Conservation (phyloP, 2,797 vertebrate species). For the Lacerta bilineata region DNA sequence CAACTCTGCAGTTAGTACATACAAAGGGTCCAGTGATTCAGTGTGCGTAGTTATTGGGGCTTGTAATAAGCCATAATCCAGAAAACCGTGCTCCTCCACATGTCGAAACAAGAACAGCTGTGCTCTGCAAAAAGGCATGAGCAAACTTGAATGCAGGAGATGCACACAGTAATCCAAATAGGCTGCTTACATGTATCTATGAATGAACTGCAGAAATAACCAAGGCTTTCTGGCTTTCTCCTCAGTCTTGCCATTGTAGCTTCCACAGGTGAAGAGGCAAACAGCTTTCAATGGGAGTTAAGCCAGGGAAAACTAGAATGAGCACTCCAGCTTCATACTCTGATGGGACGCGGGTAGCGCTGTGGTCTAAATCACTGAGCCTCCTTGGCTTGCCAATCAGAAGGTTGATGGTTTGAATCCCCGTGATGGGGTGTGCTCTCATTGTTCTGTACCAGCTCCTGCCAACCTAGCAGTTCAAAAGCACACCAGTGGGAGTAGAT, state of each 20-base stretch:
- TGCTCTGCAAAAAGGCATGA: neutral
- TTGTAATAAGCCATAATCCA: neutral
- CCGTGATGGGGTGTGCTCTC: rapidly evolving
- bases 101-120: neutral
- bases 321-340: neutral
- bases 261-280: neutral
- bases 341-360: too few species aligned
- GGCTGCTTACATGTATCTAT: neutral
- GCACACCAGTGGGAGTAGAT: too few species aligned
- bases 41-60: neutral
- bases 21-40: neutral
- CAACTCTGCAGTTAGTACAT: neutral
- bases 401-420: too few species aligned
- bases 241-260: neutral
- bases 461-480: too few species aligned
- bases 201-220: neutral
- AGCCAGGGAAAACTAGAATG: neutral
- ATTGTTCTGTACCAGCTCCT: too few species aligned
- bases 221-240: neutral
- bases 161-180: neutral
- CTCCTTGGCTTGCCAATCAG: too few species aligned
- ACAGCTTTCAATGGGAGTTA: neutral
- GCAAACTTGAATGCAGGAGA: neutral
- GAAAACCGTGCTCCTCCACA: neutral
- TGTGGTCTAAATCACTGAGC: too few species aligned